Evolutionary conservation across 2,797 vertebrate species (phyloP), one percentile per base, ranked within the genome.

Genomic region (Hoplostethus mediterraneus): DNA sequence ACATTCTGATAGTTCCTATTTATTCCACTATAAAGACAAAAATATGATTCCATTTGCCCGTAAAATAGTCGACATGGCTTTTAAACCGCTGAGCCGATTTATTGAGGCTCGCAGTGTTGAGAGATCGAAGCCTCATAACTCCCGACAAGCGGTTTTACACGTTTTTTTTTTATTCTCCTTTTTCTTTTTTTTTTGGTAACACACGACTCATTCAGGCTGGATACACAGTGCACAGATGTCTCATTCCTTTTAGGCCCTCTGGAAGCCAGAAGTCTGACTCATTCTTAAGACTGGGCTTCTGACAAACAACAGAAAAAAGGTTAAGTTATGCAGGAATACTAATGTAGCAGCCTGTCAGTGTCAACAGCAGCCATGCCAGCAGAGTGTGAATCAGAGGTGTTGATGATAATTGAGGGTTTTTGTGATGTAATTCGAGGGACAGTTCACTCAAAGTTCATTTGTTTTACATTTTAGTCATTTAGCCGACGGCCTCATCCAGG

Each of bases 1-100:
- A 65, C 73, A 71, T 74, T 62, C 78, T 60, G 28, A 70, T 67
- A 47, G 57, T 67, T 73, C 54, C 70, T 77, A 55, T 84, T 83
- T 80, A 85, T 89, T 87, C 67, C 79, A 57, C 78, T 65, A 80
- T 77, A 86, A 83, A 93, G 79, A 72, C 61, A 21, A 89, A 21
- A 84, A 88, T 91, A 83, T 83, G 82, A 88, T 86, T 91, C 77
- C 72, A 85, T 90, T 90, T 84, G 79, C 79, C 67, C 81, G 63
- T 87, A 86, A 83, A 90, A 87, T 75, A 71, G 79, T 85, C 69
- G 51, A 87, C 87, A 82, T 64, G 79, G 84, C 81, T 90, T 91
- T 89, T 84, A 90, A 90, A 93, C 87, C 85, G 85, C 71, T 82
- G 69, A 86, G 81, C 68, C 59, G 40, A 84, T 89, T 90, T 89